Evolutionary conservation across 2,797 vertebrate species (phyloP), one percentile per base, ranked within the genome.

Genomic region (Austrolebias charrua): DNA sequence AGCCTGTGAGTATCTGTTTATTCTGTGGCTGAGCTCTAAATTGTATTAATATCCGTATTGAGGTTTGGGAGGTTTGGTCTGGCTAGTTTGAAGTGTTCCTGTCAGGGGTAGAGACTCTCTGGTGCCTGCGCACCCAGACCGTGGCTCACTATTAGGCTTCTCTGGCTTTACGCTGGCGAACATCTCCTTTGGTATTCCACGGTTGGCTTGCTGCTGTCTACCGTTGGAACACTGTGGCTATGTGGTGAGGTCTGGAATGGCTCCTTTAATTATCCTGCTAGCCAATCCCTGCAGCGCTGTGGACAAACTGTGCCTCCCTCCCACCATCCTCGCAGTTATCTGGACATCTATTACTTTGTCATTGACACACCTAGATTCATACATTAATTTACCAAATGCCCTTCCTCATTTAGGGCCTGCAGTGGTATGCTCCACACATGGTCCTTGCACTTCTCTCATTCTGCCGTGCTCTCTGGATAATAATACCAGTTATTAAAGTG

Each of bases 401-500:
- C 73, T 76, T 81, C 79, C 75, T 83, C 79, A 72, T 84, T 82
- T 78, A 75, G 70, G 65, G 45, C 71, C 69, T 62, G 45, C 73
- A 38, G 58, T 60, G 56, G 69, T 66, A 55, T 59, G 55, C 73
- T 62, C 51, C 57, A 38, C 73, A 66, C 54, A n/a, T n/a, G n/a
- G n/a, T 54, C 67, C 51, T 73, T 63, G 62, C 54, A 58, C 33
- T 56, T 60, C 71, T 83, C 69, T 74, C 76, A 70, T 79, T 76
- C 77, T 61, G 69, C 55, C 69, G 60, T 75, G 81, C 82, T 88
- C 86, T 85, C 79, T 71, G 79, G 86, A 87, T 88, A 90, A 85
- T 92, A 91, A 92, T 92, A 91, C 89, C 83, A 83, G 90, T 93
- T 91, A 91, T 93, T 90, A 90, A 88, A 85, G 81, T 63, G 79